These are phyloP conservation scores for Gadopsis marmoratus DNA, from an alignment of 2,797 vertebrate species.

Conservation along the genomic window DNA sequence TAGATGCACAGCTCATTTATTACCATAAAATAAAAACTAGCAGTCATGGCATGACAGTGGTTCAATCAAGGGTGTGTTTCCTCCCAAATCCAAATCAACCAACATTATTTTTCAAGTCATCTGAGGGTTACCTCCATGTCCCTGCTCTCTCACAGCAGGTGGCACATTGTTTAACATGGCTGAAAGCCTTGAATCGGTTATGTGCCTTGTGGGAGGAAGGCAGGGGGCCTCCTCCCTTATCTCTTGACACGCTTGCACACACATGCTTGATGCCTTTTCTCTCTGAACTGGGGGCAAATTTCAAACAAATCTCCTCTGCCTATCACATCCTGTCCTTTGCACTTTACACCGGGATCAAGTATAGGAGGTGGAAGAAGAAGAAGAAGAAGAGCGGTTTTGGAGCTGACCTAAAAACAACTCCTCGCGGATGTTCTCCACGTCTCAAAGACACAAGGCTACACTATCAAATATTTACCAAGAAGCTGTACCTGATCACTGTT, in stretches of 20 bases:
- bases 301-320: conserved; percentile 72
- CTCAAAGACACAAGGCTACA: conserved; percentile 60
- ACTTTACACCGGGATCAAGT: conserved; percentile 37
- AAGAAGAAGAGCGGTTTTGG: conserved; percentile 33
- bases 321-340: conserved; percentile 67
- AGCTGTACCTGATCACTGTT: conserved; percentile 61
- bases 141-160: conserved; percentile 59
- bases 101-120: conserved; percentile 19
- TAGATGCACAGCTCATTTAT: neutral
- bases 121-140: conserved; percentile 44
- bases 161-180: conserved; percentile 73
- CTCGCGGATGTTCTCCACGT: conserved; percentile 59
- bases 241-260: conserved; percentile 68
- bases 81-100: conserved; percentile 15
- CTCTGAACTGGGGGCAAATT: conserved; percentile 75
- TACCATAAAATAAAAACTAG: neutral
- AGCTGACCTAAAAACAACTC: conserved; percentile 83
- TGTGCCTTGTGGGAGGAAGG: conserved; percentile 57
- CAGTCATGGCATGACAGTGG: neutral
- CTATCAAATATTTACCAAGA: conserved; percentile 83
- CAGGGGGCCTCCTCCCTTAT: conserved; percentile 57
- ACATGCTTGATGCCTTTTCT: conserved; percentile 55
- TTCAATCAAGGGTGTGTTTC: neutral
- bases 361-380: conserved; percentile 20
- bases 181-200: conserved; percentile 64